Evolutionary conservation across 2,888 invertebrate genomes (phyloP).

Genomic region (Choreutis nemorana): DNA sequence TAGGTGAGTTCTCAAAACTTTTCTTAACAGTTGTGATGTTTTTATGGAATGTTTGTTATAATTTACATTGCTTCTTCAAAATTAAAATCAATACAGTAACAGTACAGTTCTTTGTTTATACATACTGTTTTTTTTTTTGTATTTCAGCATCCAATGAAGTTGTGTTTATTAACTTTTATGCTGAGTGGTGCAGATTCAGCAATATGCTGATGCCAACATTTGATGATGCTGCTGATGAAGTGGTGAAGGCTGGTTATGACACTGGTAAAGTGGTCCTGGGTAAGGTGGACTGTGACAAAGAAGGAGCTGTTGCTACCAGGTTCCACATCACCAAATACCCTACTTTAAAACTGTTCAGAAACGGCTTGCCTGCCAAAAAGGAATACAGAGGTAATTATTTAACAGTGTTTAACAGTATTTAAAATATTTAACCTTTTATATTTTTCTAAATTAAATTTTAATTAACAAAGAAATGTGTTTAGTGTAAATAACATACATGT

Average conservation of each 20-base stretch:
- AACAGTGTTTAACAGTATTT: background rate
- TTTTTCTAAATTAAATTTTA: conserved; percentile 1
- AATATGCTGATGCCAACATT: conserved; percentile 96
- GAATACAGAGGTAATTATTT: conserved; percentile 81
- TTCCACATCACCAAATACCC: conserved; percentile 99
- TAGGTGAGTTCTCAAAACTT: conserved; percentile 72
- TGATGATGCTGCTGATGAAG: conserved; percentile 92
- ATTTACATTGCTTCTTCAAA: no score
- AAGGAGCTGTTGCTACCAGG: conserved; percentile 84
- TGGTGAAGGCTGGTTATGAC: conserved; percentile 79
- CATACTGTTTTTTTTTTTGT: no score
- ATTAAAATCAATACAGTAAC: no score
- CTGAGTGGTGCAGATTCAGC: conserved; percentile 99
- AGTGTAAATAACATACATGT: no score
- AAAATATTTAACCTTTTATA: conserved; percentile 1
- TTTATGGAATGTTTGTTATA: no score
- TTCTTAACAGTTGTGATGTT: no score
- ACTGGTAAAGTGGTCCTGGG: conserved; percentile 90
- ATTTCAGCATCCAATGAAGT: conserved; percentile 94
- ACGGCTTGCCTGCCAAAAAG: conserved; percentile 88
- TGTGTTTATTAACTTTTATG: conserved; percentile 98
- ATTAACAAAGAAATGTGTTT: background rate
- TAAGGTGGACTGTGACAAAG: conserved; percentile 96
- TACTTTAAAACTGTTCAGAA: conserved; percentile 92
- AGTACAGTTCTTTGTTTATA: no score